Conservation (phyloP, 2,797 vertebrate genomes). For the Balearica regulorum region DNA sequence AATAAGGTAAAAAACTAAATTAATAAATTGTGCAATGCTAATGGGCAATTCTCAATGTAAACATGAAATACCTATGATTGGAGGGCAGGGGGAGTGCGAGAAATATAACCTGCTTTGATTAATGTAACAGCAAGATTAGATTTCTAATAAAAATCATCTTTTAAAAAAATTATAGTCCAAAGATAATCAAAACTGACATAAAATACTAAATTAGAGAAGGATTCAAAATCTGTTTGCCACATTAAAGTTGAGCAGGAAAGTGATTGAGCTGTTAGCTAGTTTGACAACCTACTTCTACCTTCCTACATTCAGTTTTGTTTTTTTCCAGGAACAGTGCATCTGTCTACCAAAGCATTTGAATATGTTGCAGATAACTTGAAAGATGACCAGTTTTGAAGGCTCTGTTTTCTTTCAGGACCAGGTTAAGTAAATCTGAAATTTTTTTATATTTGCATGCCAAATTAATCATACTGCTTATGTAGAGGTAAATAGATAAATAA, state of each 20-base stretch:
- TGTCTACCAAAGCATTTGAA: neutral
- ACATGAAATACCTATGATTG: neutral
- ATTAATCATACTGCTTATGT: neutral
- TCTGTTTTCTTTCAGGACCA: neutral
- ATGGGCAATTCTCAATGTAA: neutral
- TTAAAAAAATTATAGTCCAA: neutral
- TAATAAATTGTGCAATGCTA: neutral
- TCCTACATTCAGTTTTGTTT: neutral
- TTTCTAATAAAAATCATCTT: neutral
- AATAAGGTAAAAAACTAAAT: neutral
- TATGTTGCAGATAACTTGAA: neutral
- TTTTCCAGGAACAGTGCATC: neutral
- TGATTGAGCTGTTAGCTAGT: no score
- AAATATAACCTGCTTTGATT: neutral
- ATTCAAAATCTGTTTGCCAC: neutral
- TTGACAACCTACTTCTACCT: neutral
- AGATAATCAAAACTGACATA: neutral
- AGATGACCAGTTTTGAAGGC: neutral
- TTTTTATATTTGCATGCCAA: neutral
- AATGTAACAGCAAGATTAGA: neutral
- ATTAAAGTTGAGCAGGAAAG: neutral
- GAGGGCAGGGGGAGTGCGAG: neutral
- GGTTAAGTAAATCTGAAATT: neutral
- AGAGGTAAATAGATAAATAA: neutral
- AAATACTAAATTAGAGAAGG: neutral